A percentile compares a stretch with the other conserved stretches of the same genome.
phyloP scores from a whole-genome alignment of 1,140 invertebrate genomes.

The Trachymyrmex cornetzi region DNA sequence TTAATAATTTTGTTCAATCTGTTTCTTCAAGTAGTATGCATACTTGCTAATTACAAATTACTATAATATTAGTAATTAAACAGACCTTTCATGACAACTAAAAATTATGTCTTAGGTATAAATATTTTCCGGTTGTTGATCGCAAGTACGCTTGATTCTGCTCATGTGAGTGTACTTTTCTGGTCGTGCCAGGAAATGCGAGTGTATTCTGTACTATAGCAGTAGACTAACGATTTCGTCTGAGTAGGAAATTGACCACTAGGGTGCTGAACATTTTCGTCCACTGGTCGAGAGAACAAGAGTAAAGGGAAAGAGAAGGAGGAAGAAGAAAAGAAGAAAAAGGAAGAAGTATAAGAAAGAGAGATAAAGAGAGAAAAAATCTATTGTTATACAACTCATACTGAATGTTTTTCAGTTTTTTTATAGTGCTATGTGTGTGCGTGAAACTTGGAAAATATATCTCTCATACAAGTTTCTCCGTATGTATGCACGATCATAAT shows the following conservation, averaged over 20 bases:
- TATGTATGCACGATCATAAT: neutral
- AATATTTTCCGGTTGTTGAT: constrained; percentile 66
- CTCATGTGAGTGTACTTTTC: constrained; percentile 81
- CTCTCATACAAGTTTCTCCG: neutral
- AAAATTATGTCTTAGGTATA: neutral
- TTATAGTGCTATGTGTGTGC: constrained; percentile 37
- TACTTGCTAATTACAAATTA: too few relatives aligned
- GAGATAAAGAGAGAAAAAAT: constrained; percentile 57
- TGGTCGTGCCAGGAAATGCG: constrained; percentile 63
- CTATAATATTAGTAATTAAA: too few relatives aligned
- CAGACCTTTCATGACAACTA: too few relatives aligned
- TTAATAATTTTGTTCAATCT: too few relatives aligned
- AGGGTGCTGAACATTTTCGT: constrained; percentile 82
- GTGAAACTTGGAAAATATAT: constrained; percentile 50
- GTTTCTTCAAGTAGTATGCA: too few relatives aligned
- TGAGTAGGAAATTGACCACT: constrained; percentile 85
- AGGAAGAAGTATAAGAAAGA: constrained; percentile 48
- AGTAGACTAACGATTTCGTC: constrained; percentile 84
- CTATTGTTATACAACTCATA: constrained; percentile 73
- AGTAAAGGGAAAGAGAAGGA: constrained; percentile 55
- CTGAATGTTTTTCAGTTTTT: constrained; percentile 75
- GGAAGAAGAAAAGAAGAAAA: constrained; percentile 52
- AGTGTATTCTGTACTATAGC: constrained; percentile 74
- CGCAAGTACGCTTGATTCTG: constrained; percentile 74
- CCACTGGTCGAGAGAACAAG: constrained; percentile 74